A percentile compares a stretch with the other conserved stretches of the same genome.
phyloP scores from a whole-genome alignment of 2,113 vertebrate species.

The Verasper variegatus region DNA sequence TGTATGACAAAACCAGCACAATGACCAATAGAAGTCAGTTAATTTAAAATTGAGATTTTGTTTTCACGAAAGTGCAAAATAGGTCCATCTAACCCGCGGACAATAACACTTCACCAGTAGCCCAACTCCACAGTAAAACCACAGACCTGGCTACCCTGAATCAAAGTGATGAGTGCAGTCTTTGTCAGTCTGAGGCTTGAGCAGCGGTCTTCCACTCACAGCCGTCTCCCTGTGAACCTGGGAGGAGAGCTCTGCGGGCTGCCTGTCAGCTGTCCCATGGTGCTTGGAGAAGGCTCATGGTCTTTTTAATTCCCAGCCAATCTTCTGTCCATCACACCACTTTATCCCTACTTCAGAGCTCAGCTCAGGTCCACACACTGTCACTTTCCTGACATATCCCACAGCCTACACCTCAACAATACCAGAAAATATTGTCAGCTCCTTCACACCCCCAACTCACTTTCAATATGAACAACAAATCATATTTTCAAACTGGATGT shows the following conservation, averaged over 20 bases:
- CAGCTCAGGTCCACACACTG: slow-evolving; percentile 77
- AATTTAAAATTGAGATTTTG: too few species aligned
- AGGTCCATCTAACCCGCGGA: neutral
- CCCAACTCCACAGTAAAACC: neutral
- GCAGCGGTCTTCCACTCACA: slow-evolving; percentile 42
- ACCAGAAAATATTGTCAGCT: slow-evolving; percentile 72
- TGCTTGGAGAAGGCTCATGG: slow-evolving; percentile 69
- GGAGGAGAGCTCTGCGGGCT: slow-evolving; percentile 52
- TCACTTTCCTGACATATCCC: slow-evolving; percentile 79
- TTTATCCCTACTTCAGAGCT: slow-evolving; percentile 79
- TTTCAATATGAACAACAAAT: slow-evolving; percentile 63
- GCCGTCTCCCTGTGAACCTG: slow-evolving; percentile 50
- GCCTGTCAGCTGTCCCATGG: slow-evolving; percentile 75
- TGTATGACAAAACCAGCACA: too few species aligned
- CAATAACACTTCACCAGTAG: neutral
- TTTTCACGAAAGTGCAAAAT: too few species aligned
- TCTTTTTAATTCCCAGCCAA: slow-evolving; percentile 83
- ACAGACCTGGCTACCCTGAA: slow-evolving; percentile 4
- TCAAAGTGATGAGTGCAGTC: slow-evolving; percentile 40
- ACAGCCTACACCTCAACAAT: slow-evolving; percentile 73
- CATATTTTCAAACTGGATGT: slow-evolving; percentile 49
- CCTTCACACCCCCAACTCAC: slow-evolving; percentile 37
- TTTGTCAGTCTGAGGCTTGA: slow-evolving; percentile 49
- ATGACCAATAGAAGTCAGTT: too few species aligned
- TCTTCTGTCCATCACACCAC: slow-evolving; percentile 82